These are phyloP conservation scores for Lepeophtheirus salmonis DNA, from an alignment of 1,140 invertebrate genomes.

Conservation along the genomic window DNA sequence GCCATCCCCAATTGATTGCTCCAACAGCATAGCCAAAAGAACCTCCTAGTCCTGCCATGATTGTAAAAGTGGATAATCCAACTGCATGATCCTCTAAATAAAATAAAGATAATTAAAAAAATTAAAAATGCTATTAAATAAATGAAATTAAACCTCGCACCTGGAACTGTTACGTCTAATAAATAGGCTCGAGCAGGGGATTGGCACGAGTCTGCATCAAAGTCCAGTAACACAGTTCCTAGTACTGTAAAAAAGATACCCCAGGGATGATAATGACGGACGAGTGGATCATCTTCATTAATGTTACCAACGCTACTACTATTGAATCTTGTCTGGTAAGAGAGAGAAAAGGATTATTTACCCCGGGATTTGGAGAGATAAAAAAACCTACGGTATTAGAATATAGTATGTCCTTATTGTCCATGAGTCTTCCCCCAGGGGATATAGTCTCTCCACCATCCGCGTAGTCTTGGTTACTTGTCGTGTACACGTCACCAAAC, in stretches of 20 bases:
- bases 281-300: no score
- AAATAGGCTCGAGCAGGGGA: slow-evolving; percentile 79
- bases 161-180: slow-evolving; percentile 70
- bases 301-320: no score
- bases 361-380: no score
- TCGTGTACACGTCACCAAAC: slow-evolving; percentile 43
- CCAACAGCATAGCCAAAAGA: slow-evolving; percentile 80
- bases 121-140: slow-evolving; percentile 4
- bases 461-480: no score
- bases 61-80: slow-evolving; percentile 80
- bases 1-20: slow-evolving; percentile 62
- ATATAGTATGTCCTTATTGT: no score
- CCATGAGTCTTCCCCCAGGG: no score
- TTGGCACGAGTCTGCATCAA: slow-evolving; percentile 87
- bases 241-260: slow-evolving; percentile 76
- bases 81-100: slow-evolving; percentile 62
- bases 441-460: no score
- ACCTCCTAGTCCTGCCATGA: slow-evolving; percentile 87
- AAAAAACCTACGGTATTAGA: no score
- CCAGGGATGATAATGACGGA: slow-evolving; percentile 48
- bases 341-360: no score
- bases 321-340: no score
- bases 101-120: slow-evolving; percentile 11
- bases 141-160: slow-evolving; percentile 33
- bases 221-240: slow-evolving; percentile 79